Percentiles rank a stretch among this genome's conserved stretches.
These are phyloP conservation scores for Capitella teleta DNA, from an alignment of 1,140 invertebrate genomes.

Conservation along the genomic window DNA sequence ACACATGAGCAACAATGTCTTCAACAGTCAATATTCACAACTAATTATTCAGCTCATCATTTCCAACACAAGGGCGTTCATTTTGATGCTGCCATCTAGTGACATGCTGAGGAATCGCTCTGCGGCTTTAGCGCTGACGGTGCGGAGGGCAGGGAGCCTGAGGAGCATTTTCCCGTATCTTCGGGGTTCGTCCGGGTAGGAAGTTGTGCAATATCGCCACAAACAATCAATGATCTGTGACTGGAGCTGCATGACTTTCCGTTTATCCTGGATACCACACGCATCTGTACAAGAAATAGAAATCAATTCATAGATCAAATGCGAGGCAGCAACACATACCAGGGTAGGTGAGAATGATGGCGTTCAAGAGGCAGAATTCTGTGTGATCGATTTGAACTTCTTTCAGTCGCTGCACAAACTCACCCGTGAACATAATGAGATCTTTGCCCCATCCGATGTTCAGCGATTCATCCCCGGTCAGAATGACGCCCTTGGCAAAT, in stretches of 20 bases:
- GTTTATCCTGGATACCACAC: slow-evolving; percentile 27
- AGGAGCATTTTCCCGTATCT: slow-evolving; percentile 37
- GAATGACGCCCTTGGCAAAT: slow-evolving; percentile 20
- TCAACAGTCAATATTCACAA: too few relatives aligned
- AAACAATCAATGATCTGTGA: slow-evolving; percentile 30
- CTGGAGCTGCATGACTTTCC: slow-evolving; percentile 24
- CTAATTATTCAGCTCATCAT: slow-evolving; percentile 21
- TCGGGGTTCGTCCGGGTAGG: slow-evolving; percentile 22
- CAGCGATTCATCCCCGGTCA: slow-evolving; percentile 21
- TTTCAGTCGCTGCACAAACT: slow-evolving; percentile 26
- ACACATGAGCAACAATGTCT: too few relatives aligned
- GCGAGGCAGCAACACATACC: slow-evolving; percentile 15
- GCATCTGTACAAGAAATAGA: slow-evolving; percentile 25
- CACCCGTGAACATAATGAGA: slow-evolving; percentile 29
- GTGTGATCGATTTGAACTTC: slow-evolving; percentile 30
- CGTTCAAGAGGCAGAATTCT: slow-evolving; percentile 37
- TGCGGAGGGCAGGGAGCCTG: slow-evolving; percentile 33
- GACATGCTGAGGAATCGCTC: slow-evolving; percentile 39
- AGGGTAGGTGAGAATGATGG: slow-evolving; percentile 37
- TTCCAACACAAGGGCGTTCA: slow-evolving; percentile 37
- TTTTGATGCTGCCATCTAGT: slow-evolving; percentile 31
- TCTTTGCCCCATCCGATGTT: slow-evolving; percentile 35
- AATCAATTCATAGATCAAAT: neutral
- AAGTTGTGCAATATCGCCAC: slow-evolving; percentile 22
- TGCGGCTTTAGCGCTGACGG: slow-evolving; percentile 36